Percentiles rank a stretch among this genome's conserved stretches.
Conservation (phyloP, 2,888 invertebrate genomes). For the Apeira syringaria region DNA sequence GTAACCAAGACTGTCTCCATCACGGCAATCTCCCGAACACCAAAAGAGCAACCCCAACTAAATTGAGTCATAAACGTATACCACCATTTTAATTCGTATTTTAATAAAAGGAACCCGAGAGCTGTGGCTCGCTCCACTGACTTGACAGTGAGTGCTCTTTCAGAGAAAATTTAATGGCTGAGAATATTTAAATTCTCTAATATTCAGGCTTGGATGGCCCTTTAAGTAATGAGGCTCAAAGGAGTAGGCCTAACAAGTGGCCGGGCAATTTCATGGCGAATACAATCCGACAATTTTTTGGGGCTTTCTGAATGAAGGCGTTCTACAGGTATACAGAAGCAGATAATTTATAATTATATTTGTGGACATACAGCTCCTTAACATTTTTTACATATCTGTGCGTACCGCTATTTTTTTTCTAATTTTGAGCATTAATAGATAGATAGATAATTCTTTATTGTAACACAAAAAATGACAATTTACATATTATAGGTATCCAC, state of each 20-base stretch:
- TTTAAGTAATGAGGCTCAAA: slow-evolving; percentile 17
- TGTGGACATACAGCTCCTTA: too few relatives aligned
- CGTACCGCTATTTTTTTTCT: too few relatives aligned
- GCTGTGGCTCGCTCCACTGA: slow-evolving; percentile 4
- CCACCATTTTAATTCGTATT: slow-evolving; percentile 5
- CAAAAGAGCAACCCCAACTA: background rate
- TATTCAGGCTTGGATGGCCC: slow-evolving; percentile 3
- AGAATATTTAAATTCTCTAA: slow-evolving; percentile 11
- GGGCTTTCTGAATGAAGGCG: too few relatives aligned
- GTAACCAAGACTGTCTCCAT: too few relatives aligned
- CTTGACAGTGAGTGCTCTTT: slow-evolving; percentile 3
- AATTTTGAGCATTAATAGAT: too few relatives aligned
- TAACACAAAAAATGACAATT: too few relatives aligned
- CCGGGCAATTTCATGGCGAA: background rate
- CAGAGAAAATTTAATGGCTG: slow-evolving; percentile 4
- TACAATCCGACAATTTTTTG: too few relatives aligned
- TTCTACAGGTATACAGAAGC: too few relatives aligned
- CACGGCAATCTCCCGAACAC: background rate
- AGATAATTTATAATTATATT: too few relatives aligned
- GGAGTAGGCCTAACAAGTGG: slow-evolving; percentile 13
- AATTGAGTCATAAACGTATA: background rate
- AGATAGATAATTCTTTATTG: too few relatives aligned
- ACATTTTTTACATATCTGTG: too few relatives aligned
- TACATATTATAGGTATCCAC: too few relatives aligned
- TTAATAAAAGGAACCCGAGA: slow-evolving; percentile 8